Evolutionary conservation across 2,797 vertebrate genomes (phyloP), one percentile per base, ranked within the genome.

Genomic region (Glyptemys insculpta): DNA sequence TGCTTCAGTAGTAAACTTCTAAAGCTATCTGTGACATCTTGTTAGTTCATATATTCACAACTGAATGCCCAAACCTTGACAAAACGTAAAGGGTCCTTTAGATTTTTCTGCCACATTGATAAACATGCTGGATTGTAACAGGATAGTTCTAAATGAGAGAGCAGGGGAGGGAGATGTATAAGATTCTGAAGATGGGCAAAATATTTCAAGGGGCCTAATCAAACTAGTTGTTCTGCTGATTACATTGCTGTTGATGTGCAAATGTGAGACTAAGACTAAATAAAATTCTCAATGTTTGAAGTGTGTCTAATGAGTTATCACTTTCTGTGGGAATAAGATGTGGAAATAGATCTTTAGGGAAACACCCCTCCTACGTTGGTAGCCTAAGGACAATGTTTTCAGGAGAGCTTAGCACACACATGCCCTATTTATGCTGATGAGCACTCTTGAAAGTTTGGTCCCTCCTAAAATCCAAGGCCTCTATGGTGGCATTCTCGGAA

Each of bases 1-100:
- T 79, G 84, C 76, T 91, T 96, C 86, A 65, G 41, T 97, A 96
- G 95, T 96, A 96, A 76, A 86, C 14, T 15, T 47, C 8, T 81
- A 79, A 94, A 89, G 93, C 49, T 90, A 21, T 84, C 88, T 59
- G 29, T 86, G 41, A 2, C 86, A 50, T 12, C 10, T 92, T 65
- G 54, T 96, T 96, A 96, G 87, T 94, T 79, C 52, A 4, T 89
- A 1, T 79, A 83, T 92, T 91, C 65, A 83, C 85, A 53, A 25
- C 86, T 27, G 3, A 0, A 87, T 11, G 8, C 65, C 65, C 72
- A 12, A 54, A 62, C 8, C 29, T 41, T 27, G 74, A 41, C 34
- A 81, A n/a, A 81, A 27, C 37, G 3, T 56, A 12, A 59, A 44
- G n/a, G 7, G 34, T 41, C 41, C 41, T 29, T 47, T 76, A 16